These are phyloP conservation scores for Zootermopsis nevadensis DNA, from an alignment of 2,888 invertebrate genomes.

Conservation along the genomic window DNA sequence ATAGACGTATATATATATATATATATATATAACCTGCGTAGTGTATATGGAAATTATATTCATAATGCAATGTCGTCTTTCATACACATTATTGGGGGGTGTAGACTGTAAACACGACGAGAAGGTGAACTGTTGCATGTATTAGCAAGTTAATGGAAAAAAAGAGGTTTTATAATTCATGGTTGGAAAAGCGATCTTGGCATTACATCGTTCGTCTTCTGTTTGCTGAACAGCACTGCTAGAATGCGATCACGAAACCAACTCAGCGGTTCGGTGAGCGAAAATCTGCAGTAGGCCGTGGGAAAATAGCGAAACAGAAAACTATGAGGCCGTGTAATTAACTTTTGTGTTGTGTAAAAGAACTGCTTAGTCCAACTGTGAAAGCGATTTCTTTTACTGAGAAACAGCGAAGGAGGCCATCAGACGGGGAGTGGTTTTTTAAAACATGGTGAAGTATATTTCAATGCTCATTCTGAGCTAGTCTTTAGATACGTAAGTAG, in stretches of 20 bases:
- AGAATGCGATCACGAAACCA: not conserved
- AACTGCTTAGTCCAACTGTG: not conserved
- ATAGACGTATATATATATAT: not conserved
- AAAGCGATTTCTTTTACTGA: not conserved
- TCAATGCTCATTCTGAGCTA: too few relatives aligned
- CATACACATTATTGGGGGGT: slow-evolving; percentile 18
- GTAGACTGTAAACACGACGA: slow-evolving; percentile 5
- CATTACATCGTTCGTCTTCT: slow-evolving; percentile 4
- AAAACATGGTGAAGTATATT: too few relatives aligned
- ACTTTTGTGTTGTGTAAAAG: slow-evolving; percentile 11
- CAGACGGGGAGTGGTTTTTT: too few relatives aligned
- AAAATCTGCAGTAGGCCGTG: slow-evolving; percentile 2
- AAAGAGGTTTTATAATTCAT: slow-evolving; percentile 9
- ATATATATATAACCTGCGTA: not conserved
- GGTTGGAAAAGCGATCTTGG: not conserved
- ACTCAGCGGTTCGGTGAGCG: slow-evolving; percentile 24
- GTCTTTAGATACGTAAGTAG: too few relatives aligned
- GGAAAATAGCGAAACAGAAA: slow-evolving; percentile 33
- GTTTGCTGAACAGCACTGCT: slow-evolving; percentile 14
- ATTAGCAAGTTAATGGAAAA: slow-evolving; percentile 39
- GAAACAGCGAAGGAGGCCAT: not conserved
- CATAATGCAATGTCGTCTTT: not conserved
- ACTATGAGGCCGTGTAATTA: slow-evolving; percentile 37
- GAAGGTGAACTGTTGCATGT: slow-evolving; percentile 19
- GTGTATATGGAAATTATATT: not conserved